Conservation (phyloP, 2,888 invertebrate species). For the Cephus pulcher region DNA sequence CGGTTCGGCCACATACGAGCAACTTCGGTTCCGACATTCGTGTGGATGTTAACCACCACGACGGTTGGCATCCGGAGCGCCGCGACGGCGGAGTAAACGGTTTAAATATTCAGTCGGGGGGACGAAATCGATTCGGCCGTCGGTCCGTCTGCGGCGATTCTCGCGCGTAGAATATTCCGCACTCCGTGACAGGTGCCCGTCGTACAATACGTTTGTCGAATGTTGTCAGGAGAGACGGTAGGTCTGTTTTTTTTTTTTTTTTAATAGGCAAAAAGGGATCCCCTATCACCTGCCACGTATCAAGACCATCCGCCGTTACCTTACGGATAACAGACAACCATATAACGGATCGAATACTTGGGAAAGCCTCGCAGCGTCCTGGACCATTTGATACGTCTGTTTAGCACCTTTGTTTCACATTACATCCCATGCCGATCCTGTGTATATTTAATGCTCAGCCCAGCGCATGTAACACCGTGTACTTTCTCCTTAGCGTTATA, state of each 20-base stretch:
- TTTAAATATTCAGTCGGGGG: constrained; percentile 6
- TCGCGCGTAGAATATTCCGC: constrained; percentile 25
- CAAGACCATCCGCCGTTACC: neutral
- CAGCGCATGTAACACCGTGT: neutral
- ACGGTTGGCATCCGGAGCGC: neutral
- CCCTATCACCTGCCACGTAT: constrained; percentile 35
- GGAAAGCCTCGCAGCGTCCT: neutral
- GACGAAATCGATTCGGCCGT: constrained; percentile 17
- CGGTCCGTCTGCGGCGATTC: constrained; percentile 2
- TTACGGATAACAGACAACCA: neutral
- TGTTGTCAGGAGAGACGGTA: constrained; percentile 18
- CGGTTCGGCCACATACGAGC: neutral
- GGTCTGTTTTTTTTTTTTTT: too few species aligned
- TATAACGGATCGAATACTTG: neutral
- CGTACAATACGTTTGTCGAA: constrained; percentile 21
- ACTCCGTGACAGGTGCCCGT: constrained; percentile 39
- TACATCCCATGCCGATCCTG: constrained; percentile 19
- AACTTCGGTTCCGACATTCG: neutral
- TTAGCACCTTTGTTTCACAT: constrained; percentile 41
- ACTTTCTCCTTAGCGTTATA: neutral
- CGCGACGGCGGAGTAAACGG: neutral
- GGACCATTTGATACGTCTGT: constrained; percentile 9
- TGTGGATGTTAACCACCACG: neutral
- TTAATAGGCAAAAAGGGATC: neutral
- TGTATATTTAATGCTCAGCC: constrained; percentile 6